phyloP scores from a whole-genome alignment of 2,888 invertebrate species.

The Xylota sylvarum region DNA sequence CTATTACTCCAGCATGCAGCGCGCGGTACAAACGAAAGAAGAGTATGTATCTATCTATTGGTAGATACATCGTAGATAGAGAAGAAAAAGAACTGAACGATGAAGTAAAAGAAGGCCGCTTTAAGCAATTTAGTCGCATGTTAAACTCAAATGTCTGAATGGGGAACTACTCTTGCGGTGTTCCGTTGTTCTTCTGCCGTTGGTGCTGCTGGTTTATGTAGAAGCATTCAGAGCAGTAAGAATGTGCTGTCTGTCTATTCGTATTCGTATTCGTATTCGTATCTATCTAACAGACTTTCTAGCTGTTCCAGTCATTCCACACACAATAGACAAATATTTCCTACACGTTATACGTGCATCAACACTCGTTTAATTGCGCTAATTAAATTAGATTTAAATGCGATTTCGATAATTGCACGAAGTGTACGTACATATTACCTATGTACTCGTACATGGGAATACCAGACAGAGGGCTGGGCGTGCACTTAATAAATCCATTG shows the following conservation, averaged over 20 bases:
- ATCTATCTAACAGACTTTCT: conserved; percentile 71
- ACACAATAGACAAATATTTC: conserved; percentile 64
- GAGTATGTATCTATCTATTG: conserved; percentile 15
- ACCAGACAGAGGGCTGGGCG: conserved; percentile 26
- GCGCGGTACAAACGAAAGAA: conserved; percentile 44
- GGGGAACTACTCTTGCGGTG: conserved; percentile 54
- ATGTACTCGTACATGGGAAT: conserved; percentile 18
- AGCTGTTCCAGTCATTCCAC: conserved; percentile 67
- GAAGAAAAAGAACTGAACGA: conserved; percentile 13
- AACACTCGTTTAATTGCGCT: conserved; percentile 59
- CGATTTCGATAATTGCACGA: conserved; percentile 64
- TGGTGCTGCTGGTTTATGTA: conserved; percentile 63
- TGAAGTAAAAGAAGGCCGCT: conserved; percentile 37
- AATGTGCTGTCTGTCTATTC: conserved; percentile 63
- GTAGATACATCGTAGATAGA: conserved; percentile 20
- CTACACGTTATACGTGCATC: conserved; percentile 28
- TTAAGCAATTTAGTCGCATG: conserved; percentile 68
- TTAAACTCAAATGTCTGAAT: conserved; percentile 65
- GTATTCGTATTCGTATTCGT: too few species aligned
- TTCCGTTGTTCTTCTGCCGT: conserved; percentile 70
- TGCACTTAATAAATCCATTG: conserved; percentile 69
- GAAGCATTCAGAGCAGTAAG: conserved; percentile 73
- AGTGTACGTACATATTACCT: not conserved
- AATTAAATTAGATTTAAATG: conserved; percentile 60
- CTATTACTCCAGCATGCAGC: conserved; percentile 65